Evolutionary conservation across 2,888 invertebrate genomes (phyloP).

Genomic region (Habrosyne pyritoides): DNA sequence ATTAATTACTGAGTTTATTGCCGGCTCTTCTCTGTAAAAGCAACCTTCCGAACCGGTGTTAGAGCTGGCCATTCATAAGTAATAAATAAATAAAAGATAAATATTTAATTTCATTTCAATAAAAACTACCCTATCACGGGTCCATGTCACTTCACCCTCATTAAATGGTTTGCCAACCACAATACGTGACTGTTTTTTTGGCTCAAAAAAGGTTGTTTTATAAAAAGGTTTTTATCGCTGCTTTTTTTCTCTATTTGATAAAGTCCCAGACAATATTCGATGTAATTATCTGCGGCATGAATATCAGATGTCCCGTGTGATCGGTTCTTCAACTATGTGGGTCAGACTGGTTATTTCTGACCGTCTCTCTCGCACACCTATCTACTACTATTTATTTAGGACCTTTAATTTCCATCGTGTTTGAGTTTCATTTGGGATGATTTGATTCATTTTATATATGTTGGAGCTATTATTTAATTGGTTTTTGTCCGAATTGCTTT

Average conservation of each 20-base stretch:
- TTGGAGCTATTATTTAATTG: neutral
- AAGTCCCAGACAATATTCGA: neutral
- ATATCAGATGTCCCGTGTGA: slow-evolving; percentile 3
- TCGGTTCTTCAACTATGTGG: slow-evolving; percentile 17
- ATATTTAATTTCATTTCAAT: no score
- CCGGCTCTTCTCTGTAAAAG: no score
- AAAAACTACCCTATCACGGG: no score
- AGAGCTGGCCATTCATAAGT: no score
- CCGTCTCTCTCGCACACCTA: neutral
- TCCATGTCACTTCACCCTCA: no score
- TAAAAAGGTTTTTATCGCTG: no score
- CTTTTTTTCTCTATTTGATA: neutral
- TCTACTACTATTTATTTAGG: slow-evolving; percentile 3
- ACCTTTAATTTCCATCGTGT: neutral
- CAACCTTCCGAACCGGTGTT: no score
- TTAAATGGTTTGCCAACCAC: no score
- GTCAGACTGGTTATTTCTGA: slow-evolving; percentile 23
- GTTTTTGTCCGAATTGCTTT: neutral
- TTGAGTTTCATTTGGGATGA: neutral
- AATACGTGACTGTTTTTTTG: no score
- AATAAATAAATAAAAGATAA: no score
- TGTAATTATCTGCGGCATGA: neutral
- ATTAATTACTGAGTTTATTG: no score
- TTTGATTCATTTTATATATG: neutral
- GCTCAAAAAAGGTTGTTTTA: no score